Conservation (phyloP, 2,888 invertebrate genomes). For the Nomada hirtipes region DNA sequence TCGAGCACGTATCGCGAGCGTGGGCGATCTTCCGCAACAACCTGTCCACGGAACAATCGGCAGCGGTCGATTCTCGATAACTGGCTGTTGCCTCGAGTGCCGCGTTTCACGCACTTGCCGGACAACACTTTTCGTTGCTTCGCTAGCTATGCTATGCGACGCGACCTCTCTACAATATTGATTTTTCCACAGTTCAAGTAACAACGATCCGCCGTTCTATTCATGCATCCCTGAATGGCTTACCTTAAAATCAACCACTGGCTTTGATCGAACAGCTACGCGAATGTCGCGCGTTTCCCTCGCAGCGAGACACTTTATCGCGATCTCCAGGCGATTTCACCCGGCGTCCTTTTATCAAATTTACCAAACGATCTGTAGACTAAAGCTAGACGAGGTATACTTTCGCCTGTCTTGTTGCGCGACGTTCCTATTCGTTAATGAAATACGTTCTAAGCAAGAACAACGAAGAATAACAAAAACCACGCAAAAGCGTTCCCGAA, state of each 20-base stretch:
- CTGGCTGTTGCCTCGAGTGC: conserved; percentile 54
- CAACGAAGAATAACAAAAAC: not conserved
- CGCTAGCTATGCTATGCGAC: not conserved
- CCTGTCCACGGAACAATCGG: conserved; percentile 76
- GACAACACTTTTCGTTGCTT: not conserved
- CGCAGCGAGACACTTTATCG: conserved; percentile 65
- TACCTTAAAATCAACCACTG: conserved; percentile 71
- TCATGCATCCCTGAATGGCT: conserved; percentile 24
- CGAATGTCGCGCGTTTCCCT: conserved; percentile 58
- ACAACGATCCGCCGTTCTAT: conserved; percentile 56
- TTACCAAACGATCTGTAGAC: not conserved
- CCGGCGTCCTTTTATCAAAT: too few relatives aligned
- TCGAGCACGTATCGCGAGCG: conserved; percentile 38
- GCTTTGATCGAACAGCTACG: conserved; percentile 51
- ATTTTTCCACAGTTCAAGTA: conserved; percentile 16
- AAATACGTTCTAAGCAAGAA: too few relatives aligned
- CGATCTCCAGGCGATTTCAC: conserved; percentile 27
- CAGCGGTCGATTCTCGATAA: conserved; percentile 71
- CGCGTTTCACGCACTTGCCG: conserved; percentile 9
- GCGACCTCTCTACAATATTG: too few relatives aligned
- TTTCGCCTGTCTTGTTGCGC: not conserved
- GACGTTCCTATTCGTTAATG: not conserved
- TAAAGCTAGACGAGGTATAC: not conserved
- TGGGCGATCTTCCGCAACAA: conserved; percentile 72
- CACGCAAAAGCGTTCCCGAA: not conserved